Percentiles rank a stretch among this genome's conserved stretches.
These are phyloP conservation scores for Prionace glauca DNA, from an alignment of 2,797 vertebrate species.

Conservation along the genomic window DNA sequence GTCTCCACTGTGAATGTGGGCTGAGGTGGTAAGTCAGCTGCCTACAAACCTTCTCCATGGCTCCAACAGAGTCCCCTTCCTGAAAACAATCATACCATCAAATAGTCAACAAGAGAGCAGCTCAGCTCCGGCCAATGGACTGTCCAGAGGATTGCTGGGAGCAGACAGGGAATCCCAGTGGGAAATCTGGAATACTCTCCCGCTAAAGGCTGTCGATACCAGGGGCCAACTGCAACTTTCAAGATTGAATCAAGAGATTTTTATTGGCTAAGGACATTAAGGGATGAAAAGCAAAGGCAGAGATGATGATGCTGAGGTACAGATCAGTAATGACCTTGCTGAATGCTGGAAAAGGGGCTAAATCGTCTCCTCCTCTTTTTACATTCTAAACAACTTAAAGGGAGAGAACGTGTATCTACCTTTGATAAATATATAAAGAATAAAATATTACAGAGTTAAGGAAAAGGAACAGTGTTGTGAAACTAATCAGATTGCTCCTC, in stretches of 20 bases:
- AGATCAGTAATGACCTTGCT: background rate
- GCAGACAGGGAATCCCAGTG: background rate
- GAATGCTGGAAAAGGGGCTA: too few species aligned
- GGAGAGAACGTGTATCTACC: too few species aligned
- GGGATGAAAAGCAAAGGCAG: background rate
- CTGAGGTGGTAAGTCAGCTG: constrained; percentile 98
- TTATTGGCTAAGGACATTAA: background rate
- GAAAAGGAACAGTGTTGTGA: too few species aligned
- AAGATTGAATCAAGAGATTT: background rate
- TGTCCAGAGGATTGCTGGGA: too few species aligned
- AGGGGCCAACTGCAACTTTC: background rate
- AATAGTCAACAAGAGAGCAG: background rate
- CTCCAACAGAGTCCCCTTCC: constrained; percentile 83
- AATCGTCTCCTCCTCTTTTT: too few species aligned
- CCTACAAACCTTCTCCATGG: constrained; percentile 95
- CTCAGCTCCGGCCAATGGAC: background rate
- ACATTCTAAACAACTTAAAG: too few species aligned
- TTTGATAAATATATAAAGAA: too few species aligned
- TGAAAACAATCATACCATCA: constrained; percentile 47
- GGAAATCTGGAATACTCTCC: background rate
- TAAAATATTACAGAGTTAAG: too few species aligned
- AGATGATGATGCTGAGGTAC: background rate
- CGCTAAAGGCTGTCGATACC: background rate
- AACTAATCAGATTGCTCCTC: too few species aligned
- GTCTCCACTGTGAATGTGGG: constrained; percentile 89